Evolutionary conservation across 2,113 vertebrate species (phyloP), one percentile per base, ranked within the genome.

Genomic region (Dryoscopus gambensis): DNA sequence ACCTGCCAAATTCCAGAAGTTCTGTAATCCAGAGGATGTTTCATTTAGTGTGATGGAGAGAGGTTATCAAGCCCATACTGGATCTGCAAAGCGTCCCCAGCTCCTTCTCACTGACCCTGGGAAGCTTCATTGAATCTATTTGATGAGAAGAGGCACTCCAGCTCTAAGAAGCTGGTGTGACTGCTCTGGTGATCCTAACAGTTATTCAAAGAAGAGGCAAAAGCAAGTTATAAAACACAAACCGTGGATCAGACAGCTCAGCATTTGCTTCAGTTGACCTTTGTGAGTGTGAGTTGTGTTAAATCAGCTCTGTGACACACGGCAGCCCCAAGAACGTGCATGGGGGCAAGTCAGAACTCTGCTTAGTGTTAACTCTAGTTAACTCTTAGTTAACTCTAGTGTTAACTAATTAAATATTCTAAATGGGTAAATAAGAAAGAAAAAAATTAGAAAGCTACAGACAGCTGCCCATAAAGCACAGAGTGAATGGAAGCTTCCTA

Each of bases 371-470:
- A n/a, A n/a, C n/a, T n/a, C n/a, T n/a, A n/a, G n/a, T n/a, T n/a
- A n/a, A n/a, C n/a, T n/a, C n/a, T n/a, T n/a, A n/a, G n/a, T n/a
- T n/a, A n/a, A n/a, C n/a, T n/a, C n/a, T n/a, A n/a, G 33, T 63
- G 55, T 84, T 88, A 86, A 27, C 85, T 77, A 95, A 95, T 86
- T 71, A 88, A 92, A 63, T 77, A 57, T 83, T 90, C 83, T 88
- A 89, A 89, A 84, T 8, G 19, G 23, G 64, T 86, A 93, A 95
- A 95, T 69, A 88, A 53, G 33, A 62, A 53, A 46, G 6, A 3
- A 23, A 31, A 52, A 37, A 57, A 15, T 4, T 5, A 56, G 33
- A 84, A 86, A 71, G 30, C 25, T 52, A 14, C 15, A 49, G 79
- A 47, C 56, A 82, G 70, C 62, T 91, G 57, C 16, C 53, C 42